phyloP scores from a whole-genome alignment of 2,888 invertebrate species.

The Pocota personata region DNA sequence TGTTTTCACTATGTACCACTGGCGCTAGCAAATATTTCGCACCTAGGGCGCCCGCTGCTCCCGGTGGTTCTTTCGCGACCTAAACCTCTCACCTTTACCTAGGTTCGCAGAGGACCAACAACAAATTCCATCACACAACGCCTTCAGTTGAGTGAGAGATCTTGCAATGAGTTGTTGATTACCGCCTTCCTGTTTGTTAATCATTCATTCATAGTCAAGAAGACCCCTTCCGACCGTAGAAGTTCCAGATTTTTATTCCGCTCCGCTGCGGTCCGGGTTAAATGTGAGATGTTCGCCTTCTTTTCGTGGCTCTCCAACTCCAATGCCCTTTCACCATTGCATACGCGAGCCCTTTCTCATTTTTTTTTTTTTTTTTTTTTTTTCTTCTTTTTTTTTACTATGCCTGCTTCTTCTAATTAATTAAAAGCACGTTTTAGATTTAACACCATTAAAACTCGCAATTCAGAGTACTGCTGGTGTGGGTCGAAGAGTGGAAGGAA shows the following conservation, averaged over 20 bases:
- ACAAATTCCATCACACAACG: constrained; percentile 42
- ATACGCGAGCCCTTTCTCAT: constrained; percentile 24
- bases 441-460: constrained; percentile 70
- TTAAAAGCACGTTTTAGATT: constrained; percentile 73
- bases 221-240: background rate
- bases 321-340: constrained; percentile 19
- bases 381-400: constrained; percentile 25
- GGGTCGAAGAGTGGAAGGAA: constrained; percentile 1
- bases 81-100: constrained; percentile 73
- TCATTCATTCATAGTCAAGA: constrained; percentile 57
- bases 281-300: constrained; percentile 35
- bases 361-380: constrained; percentile 37
- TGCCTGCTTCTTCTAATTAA: constrained; percentile 68
- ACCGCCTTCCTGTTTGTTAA: constrained; percentile 39
- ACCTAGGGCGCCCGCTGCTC: constrained; percentile 46
- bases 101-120: constrained; percentile 12
- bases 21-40: constrained; percentile 71
- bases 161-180: constrained; percentile 62
- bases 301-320: constrained; percentile 15
- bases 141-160: constrained; percentile 31
- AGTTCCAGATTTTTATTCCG: constrained; percentile 52
- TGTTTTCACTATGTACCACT: constrained; percentile 65
- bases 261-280: constrained; percentile 21
- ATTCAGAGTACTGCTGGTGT: constrained; percentile 25
- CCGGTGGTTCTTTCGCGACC: constrained; percentile 41